Evolutionary conservation across 2,797 vertebrate species (phyloP).

Genomic region (Nasua narica): DNA sequence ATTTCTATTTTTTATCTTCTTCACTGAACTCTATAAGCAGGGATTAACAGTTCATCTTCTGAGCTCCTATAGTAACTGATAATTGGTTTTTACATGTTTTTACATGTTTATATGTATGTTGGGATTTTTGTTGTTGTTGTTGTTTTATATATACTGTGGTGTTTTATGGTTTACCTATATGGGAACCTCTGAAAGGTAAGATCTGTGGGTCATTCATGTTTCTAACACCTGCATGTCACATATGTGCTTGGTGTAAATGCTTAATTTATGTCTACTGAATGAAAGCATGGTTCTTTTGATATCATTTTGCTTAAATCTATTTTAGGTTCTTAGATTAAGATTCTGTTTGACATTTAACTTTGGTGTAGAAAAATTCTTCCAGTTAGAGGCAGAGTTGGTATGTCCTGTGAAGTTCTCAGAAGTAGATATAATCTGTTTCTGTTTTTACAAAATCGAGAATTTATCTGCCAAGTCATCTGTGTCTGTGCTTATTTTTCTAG

Average conservation of each 20-base stretch:
- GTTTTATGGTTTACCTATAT: neutral
- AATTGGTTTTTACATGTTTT: neutral
- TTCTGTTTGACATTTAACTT: neutral
- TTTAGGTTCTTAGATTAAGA: constrained; percentile 6
- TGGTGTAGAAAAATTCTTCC: neutral
- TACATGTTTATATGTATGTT: too few relatives aligned
- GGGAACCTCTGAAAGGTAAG: neutral
- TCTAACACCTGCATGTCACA: neutral
- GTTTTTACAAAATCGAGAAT: constrained; percentile 4
- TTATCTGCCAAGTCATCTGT: constrained; percentile 26
- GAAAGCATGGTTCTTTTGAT: neutral
- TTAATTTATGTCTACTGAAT: neutral
- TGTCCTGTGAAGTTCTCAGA: neutral
- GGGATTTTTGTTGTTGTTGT: neutral
- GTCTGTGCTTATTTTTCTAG: neutral
- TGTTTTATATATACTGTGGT: neutral
- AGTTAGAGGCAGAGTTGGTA: neutral
- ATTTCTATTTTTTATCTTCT: neutral
- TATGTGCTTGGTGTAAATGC: neutral
- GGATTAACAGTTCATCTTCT: neutral
- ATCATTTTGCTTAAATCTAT: neutral
- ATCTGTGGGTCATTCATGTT: neutral
- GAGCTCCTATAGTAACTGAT: neutral
- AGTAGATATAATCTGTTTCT: neutral
- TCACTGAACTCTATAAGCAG: neutral